These are phyloP conservation scores for Coracopsis vasa DNA, from an alignment of 2,113 vertebrate genomes.

Conservation along the genomic window DNA sequence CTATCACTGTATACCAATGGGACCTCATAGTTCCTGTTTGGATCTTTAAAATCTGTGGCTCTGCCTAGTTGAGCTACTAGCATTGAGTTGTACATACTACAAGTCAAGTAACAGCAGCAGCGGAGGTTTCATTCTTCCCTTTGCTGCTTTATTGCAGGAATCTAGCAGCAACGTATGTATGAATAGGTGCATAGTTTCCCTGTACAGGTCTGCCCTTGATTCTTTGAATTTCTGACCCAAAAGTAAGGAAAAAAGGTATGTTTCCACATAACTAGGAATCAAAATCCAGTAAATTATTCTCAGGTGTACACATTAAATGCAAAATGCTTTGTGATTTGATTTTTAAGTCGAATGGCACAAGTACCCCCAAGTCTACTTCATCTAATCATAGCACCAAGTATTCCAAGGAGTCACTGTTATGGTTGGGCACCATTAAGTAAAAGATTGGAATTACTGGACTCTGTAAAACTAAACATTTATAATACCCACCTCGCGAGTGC, in stretches of 20 bases:
- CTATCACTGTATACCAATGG: rapidly evolving
- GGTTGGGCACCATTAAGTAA: neutral
- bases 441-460: neutral
- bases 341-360: neutral
- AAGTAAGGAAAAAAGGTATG: neutral
- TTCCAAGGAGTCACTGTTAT: neutral
- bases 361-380: neutral
- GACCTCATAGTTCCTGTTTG: neutral
- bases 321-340: neutral
- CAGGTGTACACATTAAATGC: neutral
- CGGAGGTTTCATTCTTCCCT: neutral
- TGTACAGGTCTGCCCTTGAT: neutral
- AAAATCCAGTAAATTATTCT: neutral
- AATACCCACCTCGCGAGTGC: slow-evolving; percentile 79
- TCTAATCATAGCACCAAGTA: neutral
- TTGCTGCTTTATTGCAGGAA: neutral
- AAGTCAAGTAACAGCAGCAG: neutral
- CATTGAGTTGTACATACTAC: neutral
- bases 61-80: neutral
- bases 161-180: neutral
- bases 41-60: neutral
- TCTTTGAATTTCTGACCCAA: neutral
- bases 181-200: neutral
- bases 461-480: neutral
- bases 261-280: neutral